Base-by-base conservation (phyloP, 2,888 invertebrate species). In the Eremobia ochroleuca region DNA sequence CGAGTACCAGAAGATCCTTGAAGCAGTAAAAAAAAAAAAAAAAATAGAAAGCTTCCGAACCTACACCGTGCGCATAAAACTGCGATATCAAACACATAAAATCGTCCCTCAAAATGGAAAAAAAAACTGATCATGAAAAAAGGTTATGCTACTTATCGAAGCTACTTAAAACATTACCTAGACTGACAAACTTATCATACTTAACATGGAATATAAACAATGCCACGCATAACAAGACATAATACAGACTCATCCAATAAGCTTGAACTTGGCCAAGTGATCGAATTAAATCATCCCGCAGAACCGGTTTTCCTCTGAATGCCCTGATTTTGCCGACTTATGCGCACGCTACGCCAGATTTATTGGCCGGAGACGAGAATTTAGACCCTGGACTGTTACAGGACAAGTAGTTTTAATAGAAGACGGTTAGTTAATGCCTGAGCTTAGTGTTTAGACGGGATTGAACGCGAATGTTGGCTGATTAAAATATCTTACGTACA, bases 181-280 rank as follows among this genome's bases (percentile, higher is more conserved):
- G 28, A 15, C 21, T 40, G 37, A 66, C 25, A 43, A 58, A 67
- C 67, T 52, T 28, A 67, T 71, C 55, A 68, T 43, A 52, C 18
- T 31, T 18, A 65, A 67, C 46, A 67, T 21, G 43, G 67, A 67
- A 31, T 49, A 72, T 71, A 70, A 81, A 81, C 34, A 74, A 76
- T 46, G 11, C 67, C 59, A 68, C 84, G 72, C 78, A 77, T 61
- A 49, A 18, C 62, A 59, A 72, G 66, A 82, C 58, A 74, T 62
- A 67, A 71, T 43, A 72, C 69, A 59, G 58, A 69, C 52, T 59
- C 70, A 40, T 76, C 76, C n/a, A 70, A 83, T 78, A 76, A 61
- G 77, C 79, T 72, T 89, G 90, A 88, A 90, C 91, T 90, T 90
- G 90, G 77, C 88, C 89, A 85, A 89, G 79, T 89, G 85, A 88